Evolutionary conservation across 1,140 invertebrate genomes (phyloP).

Genomic region (Chionoecetes opilio): DNA sequence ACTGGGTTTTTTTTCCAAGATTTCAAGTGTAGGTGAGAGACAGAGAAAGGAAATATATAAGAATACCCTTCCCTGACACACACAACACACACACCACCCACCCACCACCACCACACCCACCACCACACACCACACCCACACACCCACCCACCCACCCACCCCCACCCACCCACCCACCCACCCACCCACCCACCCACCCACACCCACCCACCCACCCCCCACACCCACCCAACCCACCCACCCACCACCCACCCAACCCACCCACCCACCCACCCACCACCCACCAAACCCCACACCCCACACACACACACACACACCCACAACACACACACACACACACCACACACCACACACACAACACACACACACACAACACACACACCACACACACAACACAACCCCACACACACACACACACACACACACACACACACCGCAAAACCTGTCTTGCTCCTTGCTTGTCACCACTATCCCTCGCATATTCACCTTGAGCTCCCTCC

Average conservation of each 20-base stretch:
- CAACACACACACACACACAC: constrained; percentile 8
- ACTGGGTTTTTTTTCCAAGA: not conserved
- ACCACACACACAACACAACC: too few relatives aligned
- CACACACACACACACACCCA: constrained; percentile 16
- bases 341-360: constrained; percentile 27
- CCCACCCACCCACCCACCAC: not conserved
- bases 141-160: not conserved
- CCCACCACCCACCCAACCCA: not conserved
- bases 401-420: constrained; percentile 17
- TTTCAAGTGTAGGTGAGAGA: not conserved
- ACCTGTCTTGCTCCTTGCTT: not conserved
- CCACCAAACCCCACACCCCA: not conserved
- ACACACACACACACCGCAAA: not conserved
- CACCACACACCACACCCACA: not conserved
- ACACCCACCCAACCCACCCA: not conserved
- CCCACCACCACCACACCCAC: not conserved
- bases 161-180: not conserved
- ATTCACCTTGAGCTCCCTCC: not conserved
- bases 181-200: not conserved
- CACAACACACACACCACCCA: constrained; percentile 16
- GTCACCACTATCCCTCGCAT: not conserved
- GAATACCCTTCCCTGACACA: not conserved
- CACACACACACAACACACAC: not conserved
- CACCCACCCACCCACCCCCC: not conserved
- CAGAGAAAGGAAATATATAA: not conserved